Percentiles rank a stretch among this genome's conserved stretches.
Evolutionary conservation across 2,888 invertebrate species (phyloP).

Genomic region (Lithophane ornitopus): DNA sequence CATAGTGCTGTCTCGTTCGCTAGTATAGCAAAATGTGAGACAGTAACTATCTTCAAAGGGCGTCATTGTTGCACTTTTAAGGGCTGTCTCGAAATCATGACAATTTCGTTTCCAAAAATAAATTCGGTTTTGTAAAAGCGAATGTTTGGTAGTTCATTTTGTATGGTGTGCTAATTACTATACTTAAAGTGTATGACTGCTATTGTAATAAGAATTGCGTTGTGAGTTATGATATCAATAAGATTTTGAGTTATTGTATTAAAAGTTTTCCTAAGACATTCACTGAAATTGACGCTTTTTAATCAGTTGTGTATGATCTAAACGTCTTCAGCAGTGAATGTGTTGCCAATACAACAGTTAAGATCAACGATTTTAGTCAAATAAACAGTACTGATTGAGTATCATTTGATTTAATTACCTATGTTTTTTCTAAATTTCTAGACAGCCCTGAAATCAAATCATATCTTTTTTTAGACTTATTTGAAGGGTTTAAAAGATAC

Average conservation of each 20-base stretch:
- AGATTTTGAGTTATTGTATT: conserved; percentile 18
- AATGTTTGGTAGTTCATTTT: conserved; percentile 19
- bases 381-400: not conserved
- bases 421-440: conserved; percentile 35
- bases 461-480: conserved; percentile 63
- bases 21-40: conserved; percentile 41
- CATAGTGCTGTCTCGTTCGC: conserved; percentile 49
- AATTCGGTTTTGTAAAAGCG: conserved; percentile 21
- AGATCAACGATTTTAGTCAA: conserved; percentile 18
- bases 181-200: conserved; percentile 41
- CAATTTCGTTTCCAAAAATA: conserved; percentile 24
- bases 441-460: conserved; percentile 62
- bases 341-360: not conserved
- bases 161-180: conserved; percentile 15
- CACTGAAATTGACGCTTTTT: conserved; percentile 10
- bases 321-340: conserved; percentile 6
- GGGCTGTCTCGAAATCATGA: conserved; percentile 67
- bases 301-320: conserved; percentile 6
- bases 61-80: conserved; percentile 58
- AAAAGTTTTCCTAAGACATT: conserved; percentile 6
- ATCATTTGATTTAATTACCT: not conserved
- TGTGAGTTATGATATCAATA: conserved; percentile 54
- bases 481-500: conserved; percentile 50
- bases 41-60: conserved; percentile 26
- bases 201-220: conserved; percentile 49